phyloP scores from a whole-genome alignment of 53 echinoderm and acorn worm species.

The Luidia sarsii region DNA sequence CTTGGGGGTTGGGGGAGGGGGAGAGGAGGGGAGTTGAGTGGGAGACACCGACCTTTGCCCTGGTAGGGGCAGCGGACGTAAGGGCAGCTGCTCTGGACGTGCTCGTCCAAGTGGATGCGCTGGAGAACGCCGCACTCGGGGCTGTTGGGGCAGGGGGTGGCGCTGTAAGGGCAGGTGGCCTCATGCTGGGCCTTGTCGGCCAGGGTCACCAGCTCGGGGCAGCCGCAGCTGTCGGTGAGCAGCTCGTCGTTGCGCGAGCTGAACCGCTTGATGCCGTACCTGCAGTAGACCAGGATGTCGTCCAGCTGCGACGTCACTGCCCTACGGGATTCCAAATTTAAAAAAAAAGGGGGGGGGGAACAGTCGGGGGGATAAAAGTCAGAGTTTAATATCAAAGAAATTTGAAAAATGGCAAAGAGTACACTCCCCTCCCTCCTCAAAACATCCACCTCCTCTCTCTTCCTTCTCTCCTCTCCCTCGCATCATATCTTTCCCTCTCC shows the following conservation, averaged over 20 bases:
- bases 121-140: constrained; percentile 74
- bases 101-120: constrained; percentile 69
- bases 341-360: neutral
- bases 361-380: no score
- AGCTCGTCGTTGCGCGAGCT: constrained; percentile 81
- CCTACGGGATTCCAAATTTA: no score
- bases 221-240: constrained; percentile 75
- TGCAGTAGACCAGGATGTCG: constrained; percentile 86
- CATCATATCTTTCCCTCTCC: no score
- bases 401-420: no score
- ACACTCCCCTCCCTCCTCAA: no score
- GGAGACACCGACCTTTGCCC: constrained; percentile 62
- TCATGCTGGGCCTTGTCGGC: constrained; percentile 58
- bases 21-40: no score
- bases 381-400: no score
- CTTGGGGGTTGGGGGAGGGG: no score
- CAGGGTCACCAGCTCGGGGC: constrained; percentile 76
- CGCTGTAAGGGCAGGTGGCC: constrained; percentile 63
- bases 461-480: no score
- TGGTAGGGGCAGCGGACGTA: constrained; percentile 50
- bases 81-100: constrained; percentile 59
- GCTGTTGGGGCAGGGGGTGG: constrained; percentile 79
- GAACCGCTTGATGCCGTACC: constrained; percentile 83
- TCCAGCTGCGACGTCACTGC: constrained; percentile 90
- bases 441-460: no score